A percentile compares a stretch with the other conserved stretches of the same genome.
phyloP scores from a whole-genome alignment of 2,113 vertebrate genomes.

The Capra hircus region DNA sequence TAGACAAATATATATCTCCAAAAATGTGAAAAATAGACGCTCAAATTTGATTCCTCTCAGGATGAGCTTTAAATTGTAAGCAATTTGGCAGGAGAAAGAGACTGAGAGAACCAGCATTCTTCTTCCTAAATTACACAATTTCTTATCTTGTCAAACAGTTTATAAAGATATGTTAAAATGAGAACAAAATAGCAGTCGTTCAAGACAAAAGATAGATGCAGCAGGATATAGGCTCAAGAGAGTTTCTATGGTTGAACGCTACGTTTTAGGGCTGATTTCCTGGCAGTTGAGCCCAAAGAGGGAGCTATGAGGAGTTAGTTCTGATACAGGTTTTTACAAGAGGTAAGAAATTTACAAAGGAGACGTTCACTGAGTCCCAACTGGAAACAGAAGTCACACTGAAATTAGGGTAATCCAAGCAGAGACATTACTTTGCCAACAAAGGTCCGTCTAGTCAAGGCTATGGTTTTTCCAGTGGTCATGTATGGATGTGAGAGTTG shows the following conservation, averaged over 20 bases:
- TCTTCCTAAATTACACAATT: constrained; percentile 40
- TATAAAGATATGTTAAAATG: constrained; percentile 46
- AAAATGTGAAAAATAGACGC: not conserved
- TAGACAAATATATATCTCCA: not conserved
- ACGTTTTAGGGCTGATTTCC: not conserved
- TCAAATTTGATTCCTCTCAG: not conserved
- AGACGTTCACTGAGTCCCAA: not conserved
- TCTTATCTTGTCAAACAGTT: constrained; percentile 40
- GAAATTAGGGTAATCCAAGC: not conserved
- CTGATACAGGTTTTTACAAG: not conserved
- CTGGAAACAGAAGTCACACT: not conserved
- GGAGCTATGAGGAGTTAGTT: not conserved
- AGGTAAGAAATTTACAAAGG: not conserved
- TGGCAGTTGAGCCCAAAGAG: not conserved
- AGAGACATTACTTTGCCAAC: too few species aligned
- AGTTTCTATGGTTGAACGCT: not conserved
- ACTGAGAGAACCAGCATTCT: not conserved
- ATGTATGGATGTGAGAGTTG: too few species aligned
- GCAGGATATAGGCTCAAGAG: not conserved
- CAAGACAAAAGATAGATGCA: not conserved
- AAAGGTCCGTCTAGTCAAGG: too few species aligned
- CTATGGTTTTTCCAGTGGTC: too few species aligned
- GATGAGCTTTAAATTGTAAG: not conserved
- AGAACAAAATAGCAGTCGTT: constrained; percentile 21
- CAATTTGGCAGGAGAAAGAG: constrained; percentile 32